These are phyloP conservation scores for Podiceps cristatus DNA, from an alignment of 2,113 vertebrate genomes.

Conservation along the genomic window DNA sequence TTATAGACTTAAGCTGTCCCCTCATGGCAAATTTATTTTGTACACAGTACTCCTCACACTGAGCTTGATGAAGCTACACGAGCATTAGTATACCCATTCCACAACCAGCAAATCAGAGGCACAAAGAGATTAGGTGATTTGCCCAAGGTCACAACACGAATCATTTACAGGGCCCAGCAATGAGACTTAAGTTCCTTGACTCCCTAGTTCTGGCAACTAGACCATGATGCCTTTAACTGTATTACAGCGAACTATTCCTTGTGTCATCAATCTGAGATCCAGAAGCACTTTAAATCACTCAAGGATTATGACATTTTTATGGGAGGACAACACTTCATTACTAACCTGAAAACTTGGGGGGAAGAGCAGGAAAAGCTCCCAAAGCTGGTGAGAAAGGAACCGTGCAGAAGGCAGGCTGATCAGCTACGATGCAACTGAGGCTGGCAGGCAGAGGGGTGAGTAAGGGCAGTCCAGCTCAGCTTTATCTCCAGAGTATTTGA, in stretches of 20 bases:
- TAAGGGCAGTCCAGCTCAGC: not conserved
- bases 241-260: slow-evolving; percentile 14
- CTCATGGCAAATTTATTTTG: not conserved
- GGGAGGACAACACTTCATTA: slow-evolving; percentile 26
- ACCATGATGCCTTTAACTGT: not conserved
- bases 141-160: slow-evolving; percentile 29
- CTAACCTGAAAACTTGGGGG: not conserved
- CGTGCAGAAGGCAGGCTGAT: not conserved
- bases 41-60: not conserved
- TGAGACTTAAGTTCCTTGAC: not conserved
- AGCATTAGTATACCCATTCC: not conserved
- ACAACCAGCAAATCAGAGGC: not conserved
- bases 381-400: not conserved
- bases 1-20: slow-evolving; percentile 4
- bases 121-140: not conserved
- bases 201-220: not conserved
- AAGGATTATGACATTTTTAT: slow-evolving; percentile 19
- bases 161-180: not conserved
- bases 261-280: not conserved
- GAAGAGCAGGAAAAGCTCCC: not conserved
- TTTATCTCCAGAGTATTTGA: not conserved
- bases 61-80: not conserved
- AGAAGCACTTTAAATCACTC: slow-evolving; percentile 14
- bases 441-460: not conserved
- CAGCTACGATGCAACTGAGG: not conserved